Evolutionary conservation across 2,797 vertebrate species (phyloP), one percentile per base, ranked within the genome.

Genomic region (Champsocephalus esox): DNA sequence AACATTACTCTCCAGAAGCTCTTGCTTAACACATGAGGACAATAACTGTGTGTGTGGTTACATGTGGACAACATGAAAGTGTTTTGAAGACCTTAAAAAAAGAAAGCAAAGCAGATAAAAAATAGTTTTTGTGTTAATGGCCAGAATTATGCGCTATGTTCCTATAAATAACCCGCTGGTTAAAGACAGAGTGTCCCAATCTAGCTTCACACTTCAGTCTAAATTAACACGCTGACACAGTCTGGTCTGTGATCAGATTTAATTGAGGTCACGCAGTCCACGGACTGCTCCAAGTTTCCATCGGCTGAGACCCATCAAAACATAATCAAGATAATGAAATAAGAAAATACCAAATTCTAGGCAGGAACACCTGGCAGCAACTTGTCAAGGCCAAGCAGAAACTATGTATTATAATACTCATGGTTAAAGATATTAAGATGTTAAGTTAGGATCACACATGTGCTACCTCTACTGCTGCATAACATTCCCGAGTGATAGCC

Each of bases 381-480:
- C 12, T 28, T 55, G 12, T 41, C 9, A 52, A 9, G 21, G n/a
- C 44, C 28, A 21, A 49, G 16, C 45, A 28, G 45, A 52, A 49
- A 56, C 12, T 49, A 14, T 10, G 49, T 3, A 59, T 24, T 17
- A 28, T 6, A 63, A 49, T 73, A 12, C 32, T 32, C 48, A 8
- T 9, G 19, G 17, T 63, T 62, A 63, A 63, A 63, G 45, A 13
- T 21, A 52, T n/a, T 48, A 59, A 63, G 50, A 63, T 48, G 34
- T 34, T 13, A 12, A 41, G 2, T n/a, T 43, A 1, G 14, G 21
- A 17, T 64, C 7, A 41, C 19, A 32, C 24, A 59, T 41, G 5
- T 11, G 1, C 45, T 43, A 5, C 34, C 38, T 43, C 46, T 21
- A 10, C 19, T 44, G 19, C 16, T 44, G 52, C 7, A 10, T 14